Evolutionary conservation across 2,797 vertebrate species (phyloP).

Genomic region (Ctenopoma multispine): DNA sequence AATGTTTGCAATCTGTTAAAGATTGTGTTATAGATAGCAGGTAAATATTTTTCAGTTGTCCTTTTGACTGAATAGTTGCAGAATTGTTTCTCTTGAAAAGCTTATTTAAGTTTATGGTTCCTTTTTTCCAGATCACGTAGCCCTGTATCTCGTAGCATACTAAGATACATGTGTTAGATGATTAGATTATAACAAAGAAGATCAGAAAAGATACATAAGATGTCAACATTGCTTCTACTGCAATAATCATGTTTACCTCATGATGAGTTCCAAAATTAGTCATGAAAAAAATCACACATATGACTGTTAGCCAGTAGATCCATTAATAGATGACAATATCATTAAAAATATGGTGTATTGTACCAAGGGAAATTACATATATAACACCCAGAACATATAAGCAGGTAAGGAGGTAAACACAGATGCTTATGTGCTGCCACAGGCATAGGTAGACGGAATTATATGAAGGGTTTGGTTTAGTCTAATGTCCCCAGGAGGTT

Average conservation of each 20-base stretch:
- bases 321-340: neutral
- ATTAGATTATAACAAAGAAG: too few species aligned
- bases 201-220: too few species aligned
- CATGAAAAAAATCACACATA: neutral
- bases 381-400: neutral
- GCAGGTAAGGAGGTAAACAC: neutral
- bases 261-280: neutral
- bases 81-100: too few species aligned
- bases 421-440: neutral
- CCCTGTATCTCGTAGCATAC: neutral
- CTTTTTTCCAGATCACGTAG: too few species aligned
- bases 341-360: neutral
- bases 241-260: too few species aligned
- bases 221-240: too few species aligned
- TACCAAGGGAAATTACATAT: neutral
- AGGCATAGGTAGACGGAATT: slow-evolving; percentile 13
- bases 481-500: slow-evolving; percentile 28
- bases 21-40: too few species aligned
- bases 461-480: slow-evolving; percentile 25
- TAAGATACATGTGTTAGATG: too few species aligned
- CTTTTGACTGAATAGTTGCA: too few species aligned
- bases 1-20: too few species aligned
- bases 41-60: too few species aligned
- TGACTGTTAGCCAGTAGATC: neutral
- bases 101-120: too few species aligned